Evolutionary conservation across 1,140 invertebrate species (phyloP), one percentile per base, ranked within the genome.

Genomic region (Metaphire vulgaris): DNA sequence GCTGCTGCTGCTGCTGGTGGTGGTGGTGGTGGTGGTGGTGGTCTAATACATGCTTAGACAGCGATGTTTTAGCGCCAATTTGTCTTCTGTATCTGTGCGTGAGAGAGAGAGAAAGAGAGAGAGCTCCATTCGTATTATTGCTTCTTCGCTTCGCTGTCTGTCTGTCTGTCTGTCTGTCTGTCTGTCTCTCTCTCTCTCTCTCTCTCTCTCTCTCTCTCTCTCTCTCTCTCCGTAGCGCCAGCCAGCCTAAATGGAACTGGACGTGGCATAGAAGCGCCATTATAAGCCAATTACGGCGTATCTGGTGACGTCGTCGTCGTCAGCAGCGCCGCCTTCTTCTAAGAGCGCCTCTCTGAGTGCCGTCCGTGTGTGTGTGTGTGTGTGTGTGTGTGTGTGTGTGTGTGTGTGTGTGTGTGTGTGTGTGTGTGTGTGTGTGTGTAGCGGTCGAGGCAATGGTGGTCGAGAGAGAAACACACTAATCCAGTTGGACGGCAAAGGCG

Each of bases 91-190:
- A n/a, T n/a, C n/a, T n/a, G n/a, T n/a, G n/a, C n/a, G n/a, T n/a
- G n/a, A n/a, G n/a, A n/a, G n/a, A n/a, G n/a, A n/a, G n/a, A n/a
- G n/a, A n/a, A n/a, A n/a, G n/a, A n/a, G n/a, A n/a, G n/a, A n/a
- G n/a, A n/a, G n/a, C 41, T 56, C 41, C 21, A 6, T 56, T 21
- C 21, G 67, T 69, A 6, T 31, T 26, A 6, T 26, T 69, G 67
- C 26, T 26, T 26, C 6, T 26, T 26, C 28, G n/a, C 28, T 26
- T 69, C 6, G 2, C 30, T 69, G n/a, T 69, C 67, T 69, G n/a
- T 69, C 67, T 69, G n/a, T 69, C 41, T 56, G 41, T 69, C 67
- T 69, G n/a, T 69, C 67, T 69, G n/a, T 69, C 67, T 69, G n/a
- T 69, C 67, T 69, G n/a, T 69, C 30, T 69, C 2, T 69, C 67